Base-by-base conservation (phyloP, 2,888 invertebrate species). In the Cephus nigrinus region DNA sequence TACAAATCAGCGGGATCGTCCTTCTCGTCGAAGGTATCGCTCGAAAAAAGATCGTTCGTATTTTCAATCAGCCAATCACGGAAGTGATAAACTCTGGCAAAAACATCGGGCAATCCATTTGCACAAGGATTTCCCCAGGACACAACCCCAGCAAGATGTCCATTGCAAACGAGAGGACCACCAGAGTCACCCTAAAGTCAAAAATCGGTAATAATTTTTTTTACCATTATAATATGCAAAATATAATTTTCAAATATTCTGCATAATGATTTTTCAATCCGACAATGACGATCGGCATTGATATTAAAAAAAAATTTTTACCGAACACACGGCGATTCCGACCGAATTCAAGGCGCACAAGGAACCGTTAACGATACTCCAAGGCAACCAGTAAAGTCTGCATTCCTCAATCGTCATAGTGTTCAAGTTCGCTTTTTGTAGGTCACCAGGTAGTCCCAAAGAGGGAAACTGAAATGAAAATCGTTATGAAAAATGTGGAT, bases 111-210 rank as follows among this genome's bases (percentile, higher is more conserved):
- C 31, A 69, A 0, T 11, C 77, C 77, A 69, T 77, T 77, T 1
- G 74, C 77, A 68, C 77, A 77, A 5, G 36, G 69, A 30, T 36
- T 74, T 35, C 35, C 77, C 77, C 77, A 77, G 3, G 77, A 77
- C 15, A 74, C 77, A 5, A 77, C 74, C 23, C 77, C 77, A 23
- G 77, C 69, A 35, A 77, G 74, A 40, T 77, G 73, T 5, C 77
- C 77, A 15, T 74, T 69, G 74, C 77, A 77, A 15, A 69, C 74
- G 34, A 77, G 77, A n/a, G 77, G 77, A 69, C 77, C 74, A 11
- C 77, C 77, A 12, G 77, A 77, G 40, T 77, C 77, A n/a, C 77
- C 77, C 77, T 77, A 34, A 30, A 76, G 32, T 34, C 15, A 69
- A 33, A 23, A 75, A 34, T 74, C 4, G 23, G 15, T 55, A 55